Evolutionary conservation across 2,113 vertebrate genomes (phyloP).

Genomic region (Candoia aspera): DNA sequence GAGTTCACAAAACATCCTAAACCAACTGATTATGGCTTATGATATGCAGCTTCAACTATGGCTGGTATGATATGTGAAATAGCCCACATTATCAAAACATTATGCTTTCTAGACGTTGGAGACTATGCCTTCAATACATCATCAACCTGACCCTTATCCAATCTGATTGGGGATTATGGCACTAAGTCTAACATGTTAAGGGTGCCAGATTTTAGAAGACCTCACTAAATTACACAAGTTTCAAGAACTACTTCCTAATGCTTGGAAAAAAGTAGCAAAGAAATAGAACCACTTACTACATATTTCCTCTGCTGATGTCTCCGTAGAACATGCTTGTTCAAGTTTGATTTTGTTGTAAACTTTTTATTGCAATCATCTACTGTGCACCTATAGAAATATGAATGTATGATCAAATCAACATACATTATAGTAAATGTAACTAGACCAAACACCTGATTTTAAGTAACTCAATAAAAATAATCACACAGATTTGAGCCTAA

Average conservation of each 20-base stretch:
- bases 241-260: neutral
- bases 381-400: conserved; percentile 77
- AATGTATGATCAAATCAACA: neutral
- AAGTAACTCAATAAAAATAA: neutral
- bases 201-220: neutral
- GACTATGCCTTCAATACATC: neutral
- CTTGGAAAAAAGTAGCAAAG: neutral
- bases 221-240: neutral
- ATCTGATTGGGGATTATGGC: neutral
- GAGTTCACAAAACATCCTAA: neutral
- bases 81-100: neutral
- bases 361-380: conserved; percentile 77
- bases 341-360: conserved; percentile 80
- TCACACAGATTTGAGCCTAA: neutral
- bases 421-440: neutral
- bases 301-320: conserved; percentile 80
- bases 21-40: neutral
- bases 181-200: neutral
- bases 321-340: conserved; percentile 85
- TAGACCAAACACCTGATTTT: neutral
- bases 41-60: neutral
- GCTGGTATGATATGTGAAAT: neutral
- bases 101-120: neutral
- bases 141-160: neutral
- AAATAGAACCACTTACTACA: conserved; percentile 71